Evolutionary conservation across 1,140 invertebrate genomes (phyloP), one percentile per base, ranked within the genome.

Genomic region (Lepidurus apus): DNA sequence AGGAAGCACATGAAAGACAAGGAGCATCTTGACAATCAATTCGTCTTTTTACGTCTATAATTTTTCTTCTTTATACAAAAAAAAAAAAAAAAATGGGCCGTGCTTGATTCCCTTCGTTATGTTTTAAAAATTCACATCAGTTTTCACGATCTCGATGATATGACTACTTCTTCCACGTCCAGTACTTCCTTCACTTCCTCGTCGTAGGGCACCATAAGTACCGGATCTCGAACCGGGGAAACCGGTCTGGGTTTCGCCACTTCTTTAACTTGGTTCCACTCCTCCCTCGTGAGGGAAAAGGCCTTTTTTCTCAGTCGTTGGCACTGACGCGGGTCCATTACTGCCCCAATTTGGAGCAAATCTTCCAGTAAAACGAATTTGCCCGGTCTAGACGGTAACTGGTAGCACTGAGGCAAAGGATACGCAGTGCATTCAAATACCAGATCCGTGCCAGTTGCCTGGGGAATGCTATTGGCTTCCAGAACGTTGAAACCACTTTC

Each of bases 1-100:
- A 65, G 53, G 53, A 65, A 65, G 53, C 53, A 65, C 53, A 65
- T 65, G 53, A 65, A 65, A 65, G 53, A 65, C 53, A 21, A 65
- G 53, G 53, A 65, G 53, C 17, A 65, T 65, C 53, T n/a, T n/a
- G 17, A 65, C 53, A 13, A 65, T 65, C 21, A n/a, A n/a, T 47
- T 3, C 45, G 10, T 1, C 53, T 65, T 65, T 13, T 65, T 65
- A 65, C 53, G 17, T 11, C 53, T 4, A 65, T n/a, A 65, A 65
- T n/a, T n/a, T 21, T n/a, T 65, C 6, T 65, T 65, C 53, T 65
- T 65, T 17, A 21, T 65, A 65, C 21, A 65, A 7, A 65, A 1
- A n/a, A 21, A 65, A 65, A n/a, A 65, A 65, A 65, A 65, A 7
- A 65, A 65, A 65, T 4, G 21, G 21, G 53, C 5, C 53, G 53